Percentiles rank a stretch among this genome's conserved stretches.
These are phyloP conservation scores for Synanthedon tipuliformis DNA, from an alignment of 2,888 invertebrate genomes.

Conservation along the genomic window DNA sequence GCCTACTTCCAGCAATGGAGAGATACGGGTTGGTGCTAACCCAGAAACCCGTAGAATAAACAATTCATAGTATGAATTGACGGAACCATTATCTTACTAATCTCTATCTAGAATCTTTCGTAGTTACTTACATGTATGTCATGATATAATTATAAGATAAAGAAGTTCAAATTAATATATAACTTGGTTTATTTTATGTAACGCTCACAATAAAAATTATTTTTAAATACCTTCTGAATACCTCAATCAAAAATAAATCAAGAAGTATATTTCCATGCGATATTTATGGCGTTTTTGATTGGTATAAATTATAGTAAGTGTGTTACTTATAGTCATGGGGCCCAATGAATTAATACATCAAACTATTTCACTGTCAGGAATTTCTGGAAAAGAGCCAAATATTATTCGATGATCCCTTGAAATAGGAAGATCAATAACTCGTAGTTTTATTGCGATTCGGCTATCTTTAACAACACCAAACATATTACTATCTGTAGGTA, in stretches of 20 bases:
- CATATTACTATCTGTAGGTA: background rate
- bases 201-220: too few species aligned
- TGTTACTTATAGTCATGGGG: background rate
- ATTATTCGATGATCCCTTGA: constrained; percentile 23
- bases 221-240: too few species aligned
- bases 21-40: too few species aligned
- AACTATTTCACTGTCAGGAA: constrained; percentile 21
- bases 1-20: too few species aligned
- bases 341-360: constrained; percentile 7
- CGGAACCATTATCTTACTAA: too few species aligned
- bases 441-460: constrained; percentile 24
- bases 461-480: constrained; percentile 8
- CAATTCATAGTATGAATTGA: too few species aligned
- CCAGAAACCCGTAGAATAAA: too few species aligned
- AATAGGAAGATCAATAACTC: constrained; percentile 31
- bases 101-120: too few species aligned
- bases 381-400: constrained; percentile 36
- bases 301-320: background rate
- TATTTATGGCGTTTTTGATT: background rate
- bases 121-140: too few species aligned
- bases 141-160: too few species aligned
- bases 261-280: background rate
- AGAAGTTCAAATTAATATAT: too few species aligned
- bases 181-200: too few species aligned
- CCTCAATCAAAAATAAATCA: background rate